Evolutionary conservation across 2,113 vertebrate species (phyloP).

Genomic region (Larimichthys polyactis): DNA sequence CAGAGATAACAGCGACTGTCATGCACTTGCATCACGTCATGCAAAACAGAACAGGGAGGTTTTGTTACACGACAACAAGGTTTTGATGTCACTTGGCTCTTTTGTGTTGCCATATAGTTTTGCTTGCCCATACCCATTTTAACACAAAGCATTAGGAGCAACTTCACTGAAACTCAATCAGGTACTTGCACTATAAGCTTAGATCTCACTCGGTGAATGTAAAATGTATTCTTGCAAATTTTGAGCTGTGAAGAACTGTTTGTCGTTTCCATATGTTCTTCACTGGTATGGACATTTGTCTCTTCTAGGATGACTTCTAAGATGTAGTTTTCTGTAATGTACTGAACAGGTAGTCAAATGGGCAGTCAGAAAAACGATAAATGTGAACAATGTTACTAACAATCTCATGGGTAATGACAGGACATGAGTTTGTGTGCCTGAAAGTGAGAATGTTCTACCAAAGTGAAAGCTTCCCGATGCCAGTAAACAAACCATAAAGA

Average conservation of each 20-base stretch:
- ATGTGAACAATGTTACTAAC: slow-evolving; percentile 55
- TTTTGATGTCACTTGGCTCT: slow-evolving; percentile 11
- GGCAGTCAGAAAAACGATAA: slow-evolving; percentile 5
- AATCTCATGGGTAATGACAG: neutral
- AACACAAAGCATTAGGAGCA: neutral
- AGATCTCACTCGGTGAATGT: slow-evolving; percentile 7
- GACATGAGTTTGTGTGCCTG: neutral
- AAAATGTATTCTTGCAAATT: neutral
- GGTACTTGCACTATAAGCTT: slow-evolving; percentile 34
- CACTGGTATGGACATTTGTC: too few species aligned
- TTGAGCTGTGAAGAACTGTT: slow-evolving; percentile 32
- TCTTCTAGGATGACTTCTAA: neutral
- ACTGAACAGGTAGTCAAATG: neutral
- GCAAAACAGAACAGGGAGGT: neutral
- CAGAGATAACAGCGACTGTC: neutral
- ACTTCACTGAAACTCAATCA: slow-evolving; percentile 10
- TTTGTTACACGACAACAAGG: slow-evolving; percentile 24
- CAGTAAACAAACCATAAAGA: slow-evolving; percentile 21
- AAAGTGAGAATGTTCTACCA: slow-evolving; percentile 32
- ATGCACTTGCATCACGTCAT: slow-evolving; percentile 15
- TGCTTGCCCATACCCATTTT: neutral
- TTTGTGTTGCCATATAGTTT: neutral
- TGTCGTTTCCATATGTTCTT: too few species aligned
- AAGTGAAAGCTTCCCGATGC: slow-evolving; percentile 38
- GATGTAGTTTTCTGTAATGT: slow-evolving; percentile 10